These are phyloP conservation scores for Metridium senile DNA, from an alignment of 92 coral and sea anemone species.

Conservation along the genomic window DNA sequence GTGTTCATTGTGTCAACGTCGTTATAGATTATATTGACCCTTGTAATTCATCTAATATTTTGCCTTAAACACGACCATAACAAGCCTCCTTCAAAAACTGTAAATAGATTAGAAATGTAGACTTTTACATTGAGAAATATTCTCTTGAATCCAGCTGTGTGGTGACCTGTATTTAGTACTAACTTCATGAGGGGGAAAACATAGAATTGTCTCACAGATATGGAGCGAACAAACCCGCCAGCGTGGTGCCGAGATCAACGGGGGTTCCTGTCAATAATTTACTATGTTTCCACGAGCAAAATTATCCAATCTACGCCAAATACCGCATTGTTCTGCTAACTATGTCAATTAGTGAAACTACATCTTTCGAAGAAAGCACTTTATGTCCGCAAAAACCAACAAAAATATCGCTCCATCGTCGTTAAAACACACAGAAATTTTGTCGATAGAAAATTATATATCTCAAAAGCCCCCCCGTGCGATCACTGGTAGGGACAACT, in stretches of 20 bases:
- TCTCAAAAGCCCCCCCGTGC: background rate
- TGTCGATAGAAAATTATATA: background rate
- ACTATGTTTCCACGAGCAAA: conserved; percentile 68
- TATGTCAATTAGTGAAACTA: conserved; percentile 34
- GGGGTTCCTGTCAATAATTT: conserved; percentile 79
- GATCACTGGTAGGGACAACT: conserved; percentile 1
- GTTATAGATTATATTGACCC: background rate
- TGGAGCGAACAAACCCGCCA: conserved; percentile 46
- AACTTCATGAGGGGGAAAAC: conserved; percentile 3
- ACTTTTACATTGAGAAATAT: background rate
- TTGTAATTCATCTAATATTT: conserved; percentile 3
- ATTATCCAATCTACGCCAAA: conserved; percentile 64
- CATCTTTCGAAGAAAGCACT: background rate
- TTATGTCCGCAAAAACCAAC: background rate
- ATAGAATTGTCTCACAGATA: conserved; percentile 56
- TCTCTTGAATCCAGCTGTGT: conserved; percentile 53
- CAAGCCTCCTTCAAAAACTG: background rate
- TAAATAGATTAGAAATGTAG: conserved; percentile 1
- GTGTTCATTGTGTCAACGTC: background rate
- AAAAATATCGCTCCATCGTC: background rate
- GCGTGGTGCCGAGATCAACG: conserved; percentile 73
- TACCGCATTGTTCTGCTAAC: conserved; percentile 55
- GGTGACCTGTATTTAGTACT: conserved; percentile 45
- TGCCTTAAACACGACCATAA: background rate
- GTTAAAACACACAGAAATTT: background rate